Percentiles rank a stretch among this genome's conserved stretches.
These are phyloP conservation scores for Motacilla tschutschensis DNA, from an alignment of 2,113 vertebrate genomes.

Conservation along the genomic window DNA sequence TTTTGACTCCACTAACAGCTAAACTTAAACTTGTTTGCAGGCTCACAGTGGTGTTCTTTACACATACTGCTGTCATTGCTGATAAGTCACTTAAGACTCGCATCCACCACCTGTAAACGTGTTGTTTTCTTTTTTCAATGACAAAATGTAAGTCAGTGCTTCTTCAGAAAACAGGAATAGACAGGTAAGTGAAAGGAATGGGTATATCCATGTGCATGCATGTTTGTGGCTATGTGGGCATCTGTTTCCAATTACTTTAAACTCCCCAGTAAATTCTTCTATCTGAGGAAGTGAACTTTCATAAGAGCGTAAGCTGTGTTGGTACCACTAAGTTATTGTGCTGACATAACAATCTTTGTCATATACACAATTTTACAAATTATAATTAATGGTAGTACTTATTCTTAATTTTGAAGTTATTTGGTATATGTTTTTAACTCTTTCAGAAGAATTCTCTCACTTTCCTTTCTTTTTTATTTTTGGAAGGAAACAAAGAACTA, in stretches of 20 bases:
- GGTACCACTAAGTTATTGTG: not conserved
- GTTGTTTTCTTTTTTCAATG: not conserved
- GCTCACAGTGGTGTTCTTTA: not conserved
- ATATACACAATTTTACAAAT: not conserved
- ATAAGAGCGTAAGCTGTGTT: rapidly evolving
- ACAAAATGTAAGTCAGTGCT: not conserved
- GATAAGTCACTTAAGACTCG: not conserved
- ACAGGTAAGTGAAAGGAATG: not conserved
- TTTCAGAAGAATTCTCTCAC: not conserved
- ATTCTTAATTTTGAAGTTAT: not conserved
- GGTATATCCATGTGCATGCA: rapidly evolving
- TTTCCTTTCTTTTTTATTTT: not conserved
- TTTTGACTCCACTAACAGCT: not conserved
- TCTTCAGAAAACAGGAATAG: not conserved
- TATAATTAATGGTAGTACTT: not conserved
- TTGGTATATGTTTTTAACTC: not conserved
- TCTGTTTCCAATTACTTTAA: not conserved
- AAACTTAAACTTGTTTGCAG: not conserved
- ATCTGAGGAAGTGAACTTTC: not conserved
- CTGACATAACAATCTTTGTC: not conserved
- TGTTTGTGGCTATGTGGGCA: not conserved
- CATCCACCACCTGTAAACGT: rapidly evolving
- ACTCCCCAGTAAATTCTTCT: not conserved
- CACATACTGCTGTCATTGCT: not conserved
- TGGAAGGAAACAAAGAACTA: not conserved